Evolutionary conservation across 2,113 vertebrate species (phyloP), one percentile per base, ranked within the genome.

Genomic region (Junco hyemalis): DNA sequence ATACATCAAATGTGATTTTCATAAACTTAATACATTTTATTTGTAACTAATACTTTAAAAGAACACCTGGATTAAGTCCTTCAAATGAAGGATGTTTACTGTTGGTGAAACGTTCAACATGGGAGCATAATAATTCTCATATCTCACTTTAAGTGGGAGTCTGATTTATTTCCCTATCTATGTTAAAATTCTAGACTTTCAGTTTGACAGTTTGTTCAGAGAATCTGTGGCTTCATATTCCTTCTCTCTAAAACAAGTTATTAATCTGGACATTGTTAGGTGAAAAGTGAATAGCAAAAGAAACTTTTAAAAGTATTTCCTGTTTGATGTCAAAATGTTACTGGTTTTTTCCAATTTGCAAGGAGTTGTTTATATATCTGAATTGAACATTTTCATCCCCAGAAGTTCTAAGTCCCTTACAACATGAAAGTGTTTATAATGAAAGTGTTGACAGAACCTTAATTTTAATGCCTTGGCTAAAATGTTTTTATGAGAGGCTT

Each of bases 381-480:
- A 92, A 85, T 54, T 47, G 53, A 89, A 74, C 14, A 12, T 86
- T 93, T 94, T 95, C n/a, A 61, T 82, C 45, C 24, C 29, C 33
- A 73, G 36, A 94, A 95, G n/a, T 72, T 82, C 9, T 45, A 72
- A 89, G 24, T 21, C 36, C 35, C 19, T 86, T 84, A 56, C 79
- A 93, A 77, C 23, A 86, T 59, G 44, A n/a, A n/a, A n/a, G n/a
- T n/a, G 48, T 11, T 92, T 90, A 7, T 35, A 87, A 70, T 36
- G 35, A 48, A 96, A 94, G 64, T 83, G 81, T 72, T 84, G 89
- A 90, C 56, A 92, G 76, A 95, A 76, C 23, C 45, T 60, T 96
- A 79, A 81, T 86, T 95, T 92, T 91, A 96, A 91, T 89, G 70
- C 74, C 56, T 95, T 91, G 61, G 22, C 80, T 65, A 69, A 96